Evolutionary conservation across 1,140 invertebrate genomes (phyloP), one percentile per base, ranked within the genome.

Genomic region (Xylocopa sonorina): DNA sequence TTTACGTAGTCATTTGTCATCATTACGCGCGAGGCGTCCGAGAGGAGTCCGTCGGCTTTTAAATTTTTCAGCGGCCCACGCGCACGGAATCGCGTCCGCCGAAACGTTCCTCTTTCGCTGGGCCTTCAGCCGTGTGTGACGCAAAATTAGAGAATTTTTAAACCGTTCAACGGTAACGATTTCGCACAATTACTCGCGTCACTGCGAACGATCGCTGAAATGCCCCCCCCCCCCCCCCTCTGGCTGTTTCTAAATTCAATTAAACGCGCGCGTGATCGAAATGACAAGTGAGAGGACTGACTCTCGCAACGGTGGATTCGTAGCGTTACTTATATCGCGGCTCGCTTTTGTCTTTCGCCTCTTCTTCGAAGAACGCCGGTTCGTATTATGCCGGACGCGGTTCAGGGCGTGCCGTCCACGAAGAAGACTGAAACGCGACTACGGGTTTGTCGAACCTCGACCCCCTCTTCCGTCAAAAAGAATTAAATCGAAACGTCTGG

Each of bases 1-100:
- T 88, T 89, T 88, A 86, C 82, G 82, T 73, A 78, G 82, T 88
- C 87, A 88, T 89, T 89, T 89, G 88, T 89, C 88, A 89, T 89
- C 87, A 86, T 89, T 89, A 89, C 83, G 82, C 76, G 76, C 63
- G 80, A 81, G 84, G 78, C 77, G 77, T 78, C 55, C 74, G 79
- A 81, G 71, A 46, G 68, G 63, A 74, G 58, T 75, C n/a, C 75
- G 62, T 62, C 58, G 73, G 57, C 21, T 63, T 68, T 53, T 48
- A 29, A 60, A 79, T 84, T 86, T 86, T 87, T 84, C 83, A 85
- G 81, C 80, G 64, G 71, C 77, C 74, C 72, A 78, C 74, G 66
- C 62, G 72, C 72, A 32, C 32, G 38, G 12, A 41, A 58, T 58
- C 21, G 53, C 68, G 60, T 43, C 16, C 60, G 64, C 71, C 63